Evolutionary conservation across 2,888 invertebrate genomes (phyloP).

Genomic region (Phania funesta): DNA sequence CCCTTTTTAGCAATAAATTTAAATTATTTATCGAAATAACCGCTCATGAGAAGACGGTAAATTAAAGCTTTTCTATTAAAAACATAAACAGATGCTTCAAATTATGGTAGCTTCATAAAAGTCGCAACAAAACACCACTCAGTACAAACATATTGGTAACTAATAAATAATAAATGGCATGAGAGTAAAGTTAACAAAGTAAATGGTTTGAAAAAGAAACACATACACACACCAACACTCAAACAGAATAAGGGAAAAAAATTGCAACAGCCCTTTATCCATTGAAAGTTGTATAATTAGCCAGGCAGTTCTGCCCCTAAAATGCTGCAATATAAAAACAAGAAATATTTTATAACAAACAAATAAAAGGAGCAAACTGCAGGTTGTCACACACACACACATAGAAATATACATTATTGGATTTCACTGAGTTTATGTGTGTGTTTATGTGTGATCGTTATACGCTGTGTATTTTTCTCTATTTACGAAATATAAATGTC

Average conservation of each 20-base stretch:
- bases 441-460: conserved; percentile 13
- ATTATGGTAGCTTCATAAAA: conserved; percentile 50
- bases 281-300: conserved; percentile 57
- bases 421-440: not conserved
- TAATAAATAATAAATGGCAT: conserved; percentile 38
- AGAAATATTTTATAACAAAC: conserved; percentile 2
- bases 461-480: conserved; percentile 13
- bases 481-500: conserved; percentile 45
- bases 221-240: not conserved
- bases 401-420: not conserved
- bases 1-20: too few species aligned
- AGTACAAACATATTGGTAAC: conserved; percentile 21
- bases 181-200: not conserved
- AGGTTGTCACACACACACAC: conserved; percentile 22
- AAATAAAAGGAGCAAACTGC: conserved; percentile 51
- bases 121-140: not conserved
- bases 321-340: conserved; percentile 44
- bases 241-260: not conserved
- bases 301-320: conserved; percentile 30
- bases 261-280: not conserved
- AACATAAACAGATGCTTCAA: conserved; percentile 41
- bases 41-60: not conserved
- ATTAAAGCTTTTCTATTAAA: conserved; percentile 34
- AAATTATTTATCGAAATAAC: too few species aligned
- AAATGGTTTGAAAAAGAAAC: not conserved